These are phyloP conservation scores for Sturnus vulgaris DNA, from an alignment of 2,113 vertebrate genomes.

Conservation along the genomic window DNA sequence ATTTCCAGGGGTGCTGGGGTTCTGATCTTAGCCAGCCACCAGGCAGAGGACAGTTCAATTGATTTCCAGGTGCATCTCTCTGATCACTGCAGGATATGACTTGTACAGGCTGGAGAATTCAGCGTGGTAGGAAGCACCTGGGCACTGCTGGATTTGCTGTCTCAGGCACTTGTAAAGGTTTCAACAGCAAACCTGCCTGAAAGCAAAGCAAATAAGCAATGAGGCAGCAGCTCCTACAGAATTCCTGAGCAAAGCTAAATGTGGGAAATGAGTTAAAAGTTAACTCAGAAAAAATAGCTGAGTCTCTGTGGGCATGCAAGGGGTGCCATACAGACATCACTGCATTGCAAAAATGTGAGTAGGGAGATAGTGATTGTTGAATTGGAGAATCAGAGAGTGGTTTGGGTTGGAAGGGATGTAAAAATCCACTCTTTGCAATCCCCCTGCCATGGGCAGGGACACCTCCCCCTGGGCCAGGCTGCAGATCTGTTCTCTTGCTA, in stretches of 20 bases:
- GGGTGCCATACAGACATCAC: fast-evolving
- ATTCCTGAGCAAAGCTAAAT: not conserved
- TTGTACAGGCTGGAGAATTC: not conserved
- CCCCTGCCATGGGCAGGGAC: not conserved
- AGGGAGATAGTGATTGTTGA: fast-evolving
- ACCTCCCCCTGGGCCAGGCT: not conserved
- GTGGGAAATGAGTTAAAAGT: not conserved
- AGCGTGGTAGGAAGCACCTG: not conserved
- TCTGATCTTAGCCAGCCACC: not conserved
- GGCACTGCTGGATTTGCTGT: not conserved
- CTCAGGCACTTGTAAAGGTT: not conserved
- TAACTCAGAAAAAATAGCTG: not conserved
- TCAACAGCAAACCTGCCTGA: not conserved
- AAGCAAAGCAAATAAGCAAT: not conserved
- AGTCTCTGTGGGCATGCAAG: fast-evolving
- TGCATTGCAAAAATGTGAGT: fast-evolving
- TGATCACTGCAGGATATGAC: fast-evolving
- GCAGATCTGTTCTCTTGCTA: not conserved
- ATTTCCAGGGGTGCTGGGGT: not conserved
- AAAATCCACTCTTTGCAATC: not conserved
- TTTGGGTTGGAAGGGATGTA: not conserved
- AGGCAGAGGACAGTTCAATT: not conserved
- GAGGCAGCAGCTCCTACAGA: not conserved
- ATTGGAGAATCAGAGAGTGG: not conserved
- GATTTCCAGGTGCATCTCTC: not conserved